A percentile compares a stretch with the other conserved stretches of the same genome.
These are phyloP conservation scores for Chaunax sp. DNA, from an alignment of 2,797 vertebrate genomes.

Conservation along the genomic window DNA sequence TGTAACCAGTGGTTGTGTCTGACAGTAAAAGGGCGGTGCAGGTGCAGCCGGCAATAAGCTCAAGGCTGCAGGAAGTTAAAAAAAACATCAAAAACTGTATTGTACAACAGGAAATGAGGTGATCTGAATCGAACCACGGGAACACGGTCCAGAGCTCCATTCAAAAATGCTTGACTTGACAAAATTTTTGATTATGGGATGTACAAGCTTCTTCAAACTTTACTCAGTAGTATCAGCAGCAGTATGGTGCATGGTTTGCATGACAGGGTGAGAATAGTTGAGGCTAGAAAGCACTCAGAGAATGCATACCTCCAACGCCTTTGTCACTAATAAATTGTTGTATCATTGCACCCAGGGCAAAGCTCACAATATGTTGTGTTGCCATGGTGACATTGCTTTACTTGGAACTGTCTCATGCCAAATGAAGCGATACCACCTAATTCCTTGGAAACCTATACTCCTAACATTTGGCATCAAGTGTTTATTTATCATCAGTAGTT, in stretches of 20 bases:
- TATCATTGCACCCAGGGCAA: background rate
- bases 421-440: too few species aligned
- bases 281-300: too few species aligned
- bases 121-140: background rate
- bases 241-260: background rate
- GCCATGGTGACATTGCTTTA: too few species aligned
- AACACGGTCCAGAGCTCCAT: background rate
- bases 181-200: background rate
- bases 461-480: too few species aligned
- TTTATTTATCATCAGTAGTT: too few species aligned
- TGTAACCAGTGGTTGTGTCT: constrained; percentile 38
- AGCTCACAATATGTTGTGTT: too few species aligned
- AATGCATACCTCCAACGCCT: too few species aligned
- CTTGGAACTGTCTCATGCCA: too few species aligned
- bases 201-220: background rate
- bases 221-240: background rate
- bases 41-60: constrained; percentile 25
- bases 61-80: constrained; percentile 6
- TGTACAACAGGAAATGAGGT: constrained; percentile 11
- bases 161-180: background rate
- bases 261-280: background rate
- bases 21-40: constrained; percentile 32
- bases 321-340: background rate
- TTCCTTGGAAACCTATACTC: too few species aligned
- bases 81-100: background rate